phyloP scores from a whole-genome alignment of 2,113 vertebrate genomes.

The Grammomys dolichurus region DNA sequence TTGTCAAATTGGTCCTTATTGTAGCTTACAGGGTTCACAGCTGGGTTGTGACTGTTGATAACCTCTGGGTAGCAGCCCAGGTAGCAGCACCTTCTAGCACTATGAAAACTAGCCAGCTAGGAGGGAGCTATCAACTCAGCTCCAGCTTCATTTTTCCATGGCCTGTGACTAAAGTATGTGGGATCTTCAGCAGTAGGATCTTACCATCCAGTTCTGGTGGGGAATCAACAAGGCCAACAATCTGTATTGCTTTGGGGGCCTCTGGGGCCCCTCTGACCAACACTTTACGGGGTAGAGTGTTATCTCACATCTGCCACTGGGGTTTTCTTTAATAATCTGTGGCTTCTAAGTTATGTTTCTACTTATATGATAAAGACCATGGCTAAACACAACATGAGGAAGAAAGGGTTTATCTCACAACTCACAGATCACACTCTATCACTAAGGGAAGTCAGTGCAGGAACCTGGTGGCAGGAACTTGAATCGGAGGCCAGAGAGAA shows the following conservation, averaged over 20 bases:
- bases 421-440: neutral
- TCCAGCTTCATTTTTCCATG: neutral
- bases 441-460: neutral
- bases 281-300: neutral
- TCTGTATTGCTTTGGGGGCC: neutral
- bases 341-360: neutral
- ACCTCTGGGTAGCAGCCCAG: too few relatives aligned
- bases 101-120: neutral
- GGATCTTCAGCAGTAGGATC: neutral
- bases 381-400: neutral
- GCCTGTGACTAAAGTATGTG: neutral
- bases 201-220: neutral
- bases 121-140: neutral
- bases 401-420: neutral
- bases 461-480: neutral
- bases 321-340: neutral
- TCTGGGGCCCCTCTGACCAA: neutral
- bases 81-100: neutral
- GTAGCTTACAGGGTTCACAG: neutral
- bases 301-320: neutral
- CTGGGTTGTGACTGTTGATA: neutral
- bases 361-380: neutral
- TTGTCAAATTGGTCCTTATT: neutral
- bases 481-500: neutral
- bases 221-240: neutral